Conservation (phyloP, 2,888 invertebrate genomes). For the Alcis repandata region DNA sequence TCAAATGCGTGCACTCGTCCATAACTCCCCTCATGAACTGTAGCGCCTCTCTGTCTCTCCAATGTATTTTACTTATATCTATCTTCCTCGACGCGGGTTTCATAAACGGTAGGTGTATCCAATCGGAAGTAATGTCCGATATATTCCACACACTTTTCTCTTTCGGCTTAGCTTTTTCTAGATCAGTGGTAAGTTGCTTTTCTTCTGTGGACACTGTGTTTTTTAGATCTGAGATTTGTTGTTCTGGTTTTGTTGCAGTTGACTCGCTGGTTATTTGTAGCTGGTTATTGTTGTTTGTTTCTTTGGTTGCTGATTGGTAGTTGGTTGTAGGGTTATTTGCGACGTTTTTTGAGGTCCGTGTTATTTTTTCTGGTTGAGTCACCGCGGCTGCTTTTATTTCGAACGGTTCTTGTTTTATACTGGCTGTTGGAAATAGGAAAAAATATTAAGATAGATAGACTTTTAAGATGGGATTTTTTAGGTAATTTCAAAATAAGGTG, state of each 20-base stretch:
- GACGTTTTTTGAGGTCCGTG: too few relatives aligned
- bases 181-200: not conserved
- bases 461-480: not conserved
- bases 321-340: too few relatives aligned
- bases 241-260: constrained; percentile 4
- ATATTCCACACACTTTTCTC: constrained; percentile 73
- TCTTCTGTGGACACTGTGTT: not conserved
- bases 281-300: not conserved
- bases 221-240: constrained; percentile 22
- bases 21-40: constrained; percentile 99
- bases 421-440: constrained; percentile 16
- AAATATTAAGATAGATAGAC: not conserved
- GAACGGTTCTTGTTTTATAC: constrained; percentile 17
- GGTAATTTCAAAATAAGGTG: not conserved
- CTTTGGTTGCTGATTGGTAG: too few relatives aligned
- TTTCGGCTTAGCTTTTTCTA: constrained; percentile 31
- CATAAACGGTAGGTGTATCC: constrained; percentile 74
- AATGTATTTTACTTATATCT: constrained; percentile 88
- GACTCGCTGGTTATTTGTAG: not conserved
- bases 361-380: not conserved
- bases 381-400: constrained; percentile 1
- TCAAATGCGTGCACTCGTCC: constrained; percentile 99
- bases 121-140: constrained; percentile 73
- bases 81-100: constrained; percentile 75
- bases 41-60: constrained; percentile 92